Evolutionary conservation across 2,797 vertebrate species (phyloP).

Genomic region (Gorsachius magnificus): DNA sequence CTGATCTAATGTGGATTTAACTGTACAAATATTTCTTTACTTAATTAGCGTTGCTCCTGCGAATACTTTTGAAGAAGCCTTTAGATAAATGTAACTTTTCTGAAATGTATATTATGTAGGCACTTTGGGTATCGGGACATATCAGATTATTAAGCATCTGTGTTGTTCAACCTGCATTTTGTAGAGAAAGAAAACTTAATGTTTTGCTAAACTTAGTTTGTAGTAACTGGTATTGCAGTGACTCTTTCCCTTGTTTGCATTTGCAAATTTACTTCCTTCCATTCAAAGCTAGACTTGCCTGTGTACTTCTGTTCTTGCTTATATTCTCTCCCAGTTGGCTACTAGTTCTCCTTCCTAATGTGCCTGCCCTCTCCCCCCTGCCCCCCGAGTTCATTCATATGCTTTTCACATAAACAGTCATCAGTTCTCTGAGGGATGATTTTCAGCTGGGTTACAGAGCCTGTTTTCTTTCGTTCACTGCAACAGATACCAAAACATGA

Average conservation of each 20-base stretch:
- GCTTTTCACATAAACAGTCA: neutral
- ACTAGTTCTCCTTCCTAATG: neutral
- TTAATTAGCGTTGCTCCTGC: neutral
- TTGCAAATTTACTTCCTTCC: neutral
- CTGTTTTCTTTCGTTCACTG: neutral
- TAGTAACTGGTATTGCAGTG: neutral
- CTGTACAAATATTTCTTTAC: neutral
- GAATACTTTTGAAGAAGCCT: neutral
- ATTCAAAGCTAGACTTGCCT: neutral
- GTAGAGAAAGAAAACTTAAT: neutral
- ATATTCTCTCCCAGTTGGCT: neutral
- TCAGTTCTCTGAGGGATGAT: neutral
- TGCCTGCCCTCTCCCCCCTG: neutral
- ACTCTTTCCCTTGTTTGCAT: neutral
- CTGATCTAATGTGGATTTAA: neutral
- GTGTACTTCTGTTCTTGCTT: neutral
- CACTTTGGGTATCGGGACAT: neutral
- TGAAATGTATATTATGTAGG: neutral
- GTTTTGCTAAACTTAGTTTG: neutral
- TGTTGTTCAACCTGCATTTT: neutral
- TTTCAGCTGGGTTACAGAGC: neutral
- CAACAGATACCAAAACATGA: neutral
- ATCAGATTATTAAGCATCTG: neutral
- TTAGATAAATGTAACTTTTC: neutral
- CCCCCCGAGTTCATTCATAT: neutral